These are phyloP conservation scores for Alviniconcha marisindica DNA, from an alignment of 1,140 invertebrate genomes.

Conservation along the genomic window DNA sequence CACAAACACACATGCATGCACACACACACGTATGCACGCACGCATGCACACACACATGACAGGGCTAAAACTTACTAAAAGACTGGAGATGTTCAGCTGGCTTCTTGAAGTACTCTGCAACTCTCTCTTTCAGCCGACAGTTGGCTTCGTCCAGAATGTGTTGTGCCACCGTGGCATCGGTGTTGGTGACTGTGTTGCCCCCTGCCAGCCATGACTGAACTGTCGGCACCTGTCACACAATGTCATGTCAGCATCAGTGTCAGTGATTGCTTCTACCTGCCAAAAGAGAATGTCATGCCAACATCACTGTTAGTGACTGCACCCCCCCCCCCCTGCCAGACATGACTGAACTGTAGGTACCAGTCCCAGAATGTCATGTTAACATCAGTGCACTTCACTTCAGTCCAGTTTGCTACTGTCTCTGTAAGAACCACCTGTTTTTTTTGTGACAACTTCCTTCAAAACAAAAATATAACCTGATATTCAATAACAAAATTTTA, in stretches of 20 bases:
- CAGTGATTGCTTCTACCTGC: neutral
- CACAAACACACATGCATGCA: too few relatives aligned
- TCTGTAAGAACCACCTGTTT: too few relatives aligned
- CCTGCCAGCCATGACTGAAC: constrained; percentile 72
- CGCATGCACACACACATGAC: too few relatives aligned
- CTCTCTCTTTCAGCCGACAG: constrained; percentile 68
- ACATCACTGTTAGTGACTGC: neutral
- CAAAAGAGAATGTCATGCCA: neutral
- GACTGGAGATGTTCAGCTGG: constrained; percentile 68
- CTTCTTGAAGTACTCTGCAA: constrained; percentile 71
- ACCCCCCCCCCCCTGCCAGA: neutral
- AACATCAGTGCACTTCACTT: too few relatives aligned
- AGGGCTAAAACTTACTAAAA: constrained; percentile 62
- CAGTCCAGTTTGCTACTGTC: too few relatives aligned
- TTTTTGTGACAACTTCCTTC: too few relatives aligned
- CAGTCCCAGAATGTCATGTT: too few relatives aligned
- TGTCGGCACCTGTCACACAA: constrained; percentile 58
- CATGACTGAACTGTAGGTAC: too few relatives aligned
- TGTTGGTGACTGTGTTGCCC: constrained; percentile 63
- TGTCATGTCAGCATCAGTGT: neutral
- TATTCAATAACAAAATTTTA: too few relatives aligned
- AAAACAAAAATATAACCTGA: too few relatives aligned
- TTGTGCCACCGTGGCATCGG: constrained; percentile 66
- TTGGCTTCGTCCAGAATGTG: constrained; percentile 73
- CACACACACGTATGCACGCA: too few relatives aligned